A percentile compares a stretch with the other conserved stretches of the same genome.
phyloP scores from a whole-genome alignment of 1,140 invertebrate species.

The Goniozus legneri region DNA sequence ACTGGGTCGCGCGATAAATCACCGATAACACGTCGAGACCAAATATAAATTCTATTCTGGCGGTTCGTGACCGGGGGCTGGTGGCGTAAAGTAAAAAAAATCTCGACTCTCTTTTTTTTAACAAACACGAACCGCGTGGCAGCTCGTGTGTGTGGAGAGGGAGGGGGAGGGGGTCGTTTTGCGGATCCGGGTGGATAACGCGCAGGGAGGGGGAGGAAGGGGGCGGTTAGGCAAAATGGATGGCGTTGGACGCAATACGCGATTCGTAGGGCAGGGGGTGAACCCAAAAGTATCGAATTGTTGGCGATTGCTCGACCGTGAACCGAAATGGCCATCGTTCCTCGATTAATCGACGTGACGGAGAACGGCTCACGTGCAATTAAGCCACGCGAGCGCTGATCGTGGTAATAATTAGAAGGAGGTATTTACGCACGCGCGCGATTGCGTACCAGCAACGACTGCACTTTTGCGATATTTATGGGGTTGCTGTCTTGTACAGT shows the following conservation, averaged over 20 bases:
- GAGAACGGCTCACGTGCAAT: conserved; percentile 1
- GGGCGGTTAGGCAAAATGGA: too few relatives aligned
- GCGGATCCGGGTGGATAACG: conserved; percentile 6
- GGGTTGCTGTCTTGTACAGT: too few relatives aligned
- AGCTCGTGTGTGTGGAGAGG: background rate
- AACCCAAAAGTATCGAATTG: conserved; percentile 15
- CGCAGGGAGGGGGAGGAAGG: conserved; percentile 1
- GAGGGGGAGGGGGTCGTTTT: conserved; percentile 2
- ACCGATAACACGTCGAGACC: conserved; percentile 10
- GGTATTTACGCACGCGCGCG: background rate
- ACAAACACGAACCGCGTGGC: background rate
- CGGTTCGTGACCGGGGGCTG: too few relatives aligned
- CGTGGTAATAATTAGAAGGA: conserved; percentile 11
- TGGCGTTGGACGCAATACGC: too few relatives aligned
- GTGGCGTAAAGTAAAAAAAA: too few relatives aligned
- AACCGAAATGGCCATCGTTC: conserved; percentile 16
- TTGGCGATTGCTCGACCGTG: conserved; percentile 12
- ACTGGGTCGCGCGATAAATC: conserved; percentile 18
- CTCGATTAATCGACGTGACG: conserved; percentile 11
- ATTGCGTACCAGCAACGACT: too few relatives aligned
- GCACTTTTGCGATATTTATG: too few relatives aligned
- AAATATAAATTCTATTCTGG: conserved; percentile 17
- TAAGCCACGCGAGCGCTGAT: conserved; percentile 1
- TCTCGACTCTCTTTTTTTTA: too few relatives aligned
- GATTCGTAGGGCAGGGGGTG: conserved; percentile 6